Evolutionary conservation across 1,140 invertebrate species (phyloP).

Genomic region (Armadillidium nasatum): DNA sequence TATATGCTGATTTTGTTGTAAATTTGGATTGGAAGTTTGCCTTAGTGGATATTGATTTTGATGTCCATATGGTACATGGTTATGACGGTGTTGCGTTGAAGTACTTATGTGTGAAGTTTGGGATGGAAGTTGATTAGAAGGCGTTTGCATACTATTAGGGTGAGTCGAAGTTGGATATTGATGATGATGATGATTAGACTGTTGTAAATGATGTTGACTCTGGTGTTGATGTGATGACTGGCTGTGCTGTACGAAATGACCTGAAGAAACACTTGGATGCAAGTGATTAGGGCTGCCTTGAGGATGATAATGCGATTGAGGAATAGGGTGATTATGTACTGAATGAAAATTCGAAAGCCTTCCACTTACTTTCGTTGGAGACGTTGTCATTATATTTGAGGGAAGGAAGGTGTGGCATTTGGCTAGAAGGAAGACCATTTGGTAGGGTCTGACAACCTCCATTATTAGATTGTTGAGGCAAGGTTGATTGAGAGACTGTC

Average conservation of each 20-base stretch:
- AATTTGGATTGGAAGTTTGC: not conserved
- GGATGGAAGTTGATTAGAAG: not conserved
- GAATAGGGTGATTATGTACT: slow-evolving; percentile 12
- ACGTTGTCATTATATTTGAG: slow-evolving; percentile 17
- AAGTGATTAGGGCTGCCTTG: slow-evolving; percentile 4
- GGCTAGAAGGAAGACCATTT: slow-evolving; percentile 33
- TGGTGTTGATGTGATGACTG: slow-evolving; percentile 25
- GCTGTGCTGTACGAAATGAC: not conserved
- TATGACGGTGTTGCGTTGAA: not conserved
- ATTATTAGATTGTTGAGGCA: slow-evolving; percentile 17
- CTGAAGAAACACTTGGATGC: not conserved
- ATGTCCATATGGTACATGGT: not conserved
- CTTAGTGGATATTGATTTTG: not conserved
- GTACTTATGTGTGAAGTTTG: not conserved
- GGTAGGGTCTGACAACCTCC: slow-evolving; percentile 1
- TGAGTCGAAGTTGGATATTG: not conserved
- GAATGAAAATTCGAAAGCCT: slow-evolving; percentile 11
- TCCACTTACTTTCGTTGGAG: slow-evolving; percentile 27
- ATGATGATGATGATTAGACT: not conserved
- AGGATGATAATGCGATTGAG: not conserved
- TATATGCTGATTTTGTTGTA: not conserved
- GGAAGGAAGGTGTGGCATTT: slow-evolving; percentile 35
- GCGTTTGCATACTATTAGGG: not conserved
- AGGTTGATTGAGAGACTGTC: slow-evolving; percentile 20
- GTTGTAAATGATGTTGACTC: slow-evolving; percentile 18